Percentiles rank a stretch among this genome's conserved stretches.
Conservation (phyloP, 30 jellyfish, hydroid and myxozoan genomes). For the Catostylus mosaicus region DNA sequence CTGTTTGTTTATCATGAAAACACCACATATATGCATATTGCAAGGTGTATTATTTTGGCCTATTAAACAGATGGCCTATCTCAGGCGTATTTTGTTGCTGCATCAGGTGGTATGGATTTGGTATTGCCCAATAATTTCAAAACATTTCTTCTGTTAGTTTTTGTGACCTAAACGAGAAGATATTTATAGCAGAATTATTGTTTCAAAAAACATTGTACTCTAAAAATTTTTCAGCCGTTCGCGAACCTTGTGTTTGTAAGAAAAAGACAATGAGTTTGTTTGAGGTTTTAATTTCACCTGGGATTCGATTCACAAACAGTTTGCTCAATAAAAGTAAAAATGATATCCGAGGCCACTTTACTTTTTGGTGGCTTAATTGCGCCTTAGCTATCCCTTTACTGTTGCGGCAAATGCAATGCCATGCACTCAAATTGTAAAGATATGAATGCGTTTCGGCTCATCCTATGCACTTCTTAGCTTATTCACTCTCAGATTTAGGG, state of each 20-base stretch:
- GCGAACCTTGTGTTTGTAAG: constrained; percentile 11
- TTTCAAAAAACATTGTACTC: constrained; percentile 1
- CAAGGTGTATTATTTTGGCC: constrained; percentile 14
- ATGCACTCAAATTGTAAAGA: neutral
- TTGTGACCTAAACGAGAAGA: neutral
- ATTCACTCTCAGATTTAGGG: constrained; percentile 41
- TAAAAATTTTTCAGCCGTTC: constrained; percentile 26
- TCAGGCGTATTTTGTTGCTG: neutral
- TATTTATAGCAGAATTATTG: constrained; percentile 25
- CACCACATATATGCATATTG: neutral
- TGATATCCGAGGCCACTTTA: constrained; percentile 28
- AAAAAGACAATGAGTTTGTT: constrained; percentile 39
- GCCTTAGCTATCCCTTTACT: constrained; percentile 10
- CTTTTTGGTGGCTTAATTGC: constrained; percentile 26
- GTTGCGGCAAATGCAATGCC: constrained; percentile 27
- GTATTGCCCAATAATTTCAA: neutral
- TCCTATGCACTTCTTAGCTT: constrained; percentile 35
- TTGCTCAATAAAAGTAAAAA: constrained; percentile 3
- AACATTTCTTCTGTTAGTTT: neutral
- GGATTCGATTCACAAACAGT: constrained; percentile 40
- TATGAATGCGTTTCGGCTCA: constrained; percentile 42
- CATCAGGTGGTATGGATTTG: neutral
- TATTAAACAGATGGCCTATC: constrained; percentile 16
- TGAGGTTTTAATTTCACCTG: constrained; percentile 48
- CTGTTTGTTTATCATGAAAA: neutral